Evolutionary conservation across 2,888 invertebrate species (phyloP).

Genomic region (Hetaerina titia): DNA sequence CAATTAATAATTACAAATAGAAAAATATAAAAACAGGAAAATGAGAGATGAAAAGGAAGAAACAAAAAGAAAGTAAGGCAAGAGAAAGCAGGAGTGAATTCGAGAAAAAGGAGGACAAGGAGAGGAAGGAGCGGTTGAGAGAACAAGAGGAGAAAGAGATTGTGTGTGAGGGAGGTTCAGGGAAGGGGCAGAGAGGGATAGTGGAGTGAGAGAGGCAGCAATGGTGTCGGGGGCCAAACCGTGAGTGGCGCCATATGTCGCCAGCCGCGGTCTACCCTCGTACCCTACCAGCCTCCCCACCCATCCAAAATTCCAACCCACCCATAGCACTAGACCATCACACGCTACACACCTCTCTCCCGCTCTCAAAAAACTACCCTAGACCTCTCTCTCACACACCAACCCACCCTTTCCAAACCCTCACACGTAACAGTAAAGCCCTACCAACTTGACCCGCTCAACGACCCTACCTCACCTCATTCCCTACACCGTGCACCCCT

Average conservation of each 20-base stretch:
- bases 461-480: background rate
- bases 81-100: background rate
- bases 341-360: background rate
- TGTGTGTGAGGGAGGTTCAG: no score
- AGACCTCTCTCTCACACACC: background rate
- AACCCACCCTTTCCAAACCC: background rate
- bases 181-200: background rate
- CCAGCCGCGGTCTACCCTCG: constrained; percentile 26
- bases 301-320: background rate
- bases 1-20: no score
- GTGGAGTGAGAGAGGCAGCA: background rate
- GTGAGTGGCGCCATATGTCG: constrained; percentile 56
- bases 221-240: background rate
- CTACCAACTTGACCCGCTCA: background rate
- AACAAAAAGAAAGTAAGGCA: background rate
- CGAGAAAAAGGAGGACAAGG: background rate
- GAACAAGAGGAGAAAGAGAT: background rate
- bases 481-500: background rate
- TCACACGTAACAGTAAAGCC: background rate
- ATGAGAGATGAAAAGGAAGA: background rate
- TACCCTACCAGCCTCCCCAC: background rate
- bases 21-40: no score
- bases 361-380: background rate
- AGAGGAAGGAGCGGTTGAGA: background rate
- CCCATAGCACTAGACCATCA: background rate